Evolutionary conservation across 2,797 vertebrate genomes (phyloP).

Genomic region (Monodelphis domestica): DNA sequence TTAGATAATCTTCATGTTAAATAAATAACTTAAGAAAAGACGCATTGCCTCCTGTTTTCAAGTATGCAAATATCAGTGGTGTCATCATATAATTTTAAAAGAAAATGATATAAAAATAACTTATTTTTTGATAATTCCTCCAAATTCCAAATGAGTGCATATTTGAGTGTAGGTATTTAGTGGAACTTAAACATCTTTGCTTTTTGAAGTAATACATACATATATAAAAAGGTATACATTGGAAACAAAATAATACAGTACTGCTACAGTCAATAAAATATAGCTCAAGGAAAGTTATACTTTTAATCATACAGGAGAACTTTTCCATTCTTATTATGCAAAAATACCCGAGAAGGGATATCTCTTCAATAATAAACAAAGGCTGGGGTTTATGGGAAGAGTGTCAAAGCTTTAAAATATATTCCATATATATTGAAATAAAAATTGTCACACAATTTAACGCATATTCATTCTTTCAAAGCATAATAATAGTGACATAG

Average conservation of each 20-base stretch:
- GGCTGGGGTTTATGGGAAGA: neutral
- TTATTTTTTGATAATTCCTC: neutral
- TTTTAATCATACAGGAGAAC: neutral
- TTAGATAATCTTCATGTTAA: neutral
- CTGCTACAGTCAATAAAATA: neutral
- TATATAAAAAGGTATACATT: neutral
- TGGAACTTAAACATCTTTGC: neutral
- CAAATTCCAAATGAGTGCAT: neutral
- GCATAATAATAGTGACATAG: neutral
- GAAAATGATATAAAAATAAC: neutral
- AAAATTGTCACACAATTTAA: neutral
- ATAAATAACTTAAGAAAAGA: neutral
- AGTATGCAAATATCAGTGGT: neutral
- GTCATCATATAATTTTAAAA: slow-evolving; percentile 2
- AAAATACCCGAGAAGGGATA: neutral
- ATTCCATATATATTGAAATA: neutral
- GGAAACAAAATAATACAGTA: slow-evolving; percentile 8
- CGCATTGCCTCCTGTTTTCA: neutral
- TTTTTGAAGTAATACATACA: slow-evolving; percentile 2
- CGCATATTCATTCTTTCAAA: neutral
- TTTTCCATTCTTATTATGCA: neutral
- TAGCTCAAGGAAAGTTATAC: neutral
- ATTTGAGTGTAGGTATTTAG: neutral
- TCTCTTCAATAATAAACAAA: neutral
- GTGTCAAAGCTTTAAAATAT: neutral